Conservation (phyloP, 2,888 invertebrate genomes). For the Pogonocherus hispidulus region DNA sequence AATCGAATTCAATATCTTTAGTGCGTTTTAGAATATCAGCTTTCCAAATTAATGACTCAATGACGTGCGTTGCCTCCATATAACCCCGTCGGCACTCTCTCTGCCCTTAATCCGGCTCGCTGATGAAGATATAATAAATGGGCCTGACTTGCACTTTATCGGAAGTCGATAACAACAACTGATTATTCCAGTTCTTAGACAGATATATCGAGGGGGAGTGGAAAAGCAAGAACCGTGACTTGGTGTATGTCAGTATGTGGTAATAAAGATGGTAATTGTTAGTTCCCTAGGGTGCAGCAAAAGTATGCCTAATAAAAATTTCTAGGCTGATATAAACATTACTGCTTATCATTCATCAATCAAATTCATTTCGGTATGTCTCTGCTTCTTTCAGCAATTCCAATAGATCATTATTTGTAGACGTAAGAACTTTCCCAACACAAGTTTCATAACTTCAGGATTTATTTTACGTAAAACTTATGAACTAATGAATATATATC, state of each 20-base stretch:
- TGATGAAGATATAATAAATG: constrained; percentile 30
- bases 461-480: no score
- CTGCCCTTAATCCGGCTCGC: neutral
- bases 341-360: neutral
- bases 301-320: neutral
- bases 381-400: no score
- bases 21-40: neutral
- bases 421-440: no score
- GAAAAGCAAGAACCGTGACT: constrained; percentile 21
- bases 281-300: constrained; percentile 15
- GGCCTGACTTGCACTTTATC: constrained; percentile 19
- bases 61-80: neutral
- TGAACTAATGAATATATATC: no score
- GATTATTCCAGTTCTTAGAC: constrained; percentile 9
- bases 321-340: neutral
- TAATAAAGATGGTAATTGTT: constrained; percentile 23
- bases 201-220: constrained; percentile 6
- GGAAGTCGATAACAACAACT: constrained; percentile 23
- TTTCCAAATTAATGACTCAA: neutral
- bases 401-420: no score
- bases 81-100: neutral
- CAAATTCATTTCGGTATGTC: no score
- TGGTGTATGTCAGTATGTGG: constrained; percentile 11
- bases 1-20: no score
- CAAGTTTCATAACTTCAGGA: no score